phyloP scores from a whole-genome alignment of 2,888 invertebrate species.

The Biston betularia region DNA sequence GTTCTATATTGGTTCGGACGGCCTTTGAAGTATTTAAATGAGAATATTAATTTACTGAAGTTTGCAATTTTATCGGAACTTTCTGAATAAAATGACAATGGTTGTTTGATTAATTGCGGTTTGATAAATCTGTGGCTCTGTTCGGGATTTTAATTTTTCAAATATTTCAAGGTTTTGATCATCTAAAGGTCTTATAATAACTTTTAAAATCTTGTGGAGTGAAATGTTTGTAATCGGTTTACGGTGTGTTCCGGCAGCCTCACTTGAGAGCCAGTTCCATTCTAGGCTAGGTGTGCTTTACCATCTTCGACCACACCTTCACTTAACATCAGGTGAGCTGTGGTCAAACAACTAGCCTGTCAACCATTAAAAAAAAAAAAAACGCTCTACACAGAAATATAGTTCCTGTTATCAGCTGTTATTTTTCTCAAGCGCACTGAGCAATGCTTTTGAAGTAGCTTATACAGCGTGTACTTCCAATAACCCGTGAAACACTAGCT shows the following conservation, averaged over 20 bases:
- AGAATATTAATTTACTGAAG: slow-evolving; percentile 10
- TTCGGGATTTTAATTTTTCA: not conserved
- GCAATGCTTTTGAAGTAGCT: slow-evolving; percentile 25
- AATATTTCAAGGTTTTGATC: too few species aligned
- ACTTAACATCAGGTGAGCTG: too few species aligned
- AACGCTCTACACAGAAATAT: slow-evolving; percentile 29
- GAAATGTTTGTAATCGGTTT: too few species aligned
- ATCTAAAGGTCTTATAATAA: too few species aligned
- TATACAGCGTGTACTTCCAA: slow-evolving; percentile 14
- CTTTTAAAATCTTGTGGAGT: too few species aligned
- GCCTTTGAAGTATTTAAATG: slow-evolving; percentile 24
- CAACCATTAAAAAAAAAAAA: too few species aligned
- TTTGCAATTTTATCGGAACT: not conserved
- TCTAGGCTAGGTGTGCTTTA: too few species aligned
- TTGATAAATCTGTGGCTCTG: not conserved
- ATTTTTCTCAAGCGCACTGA: slow-evolving; percentile 8
- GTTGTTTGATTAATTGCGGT: not conserved
- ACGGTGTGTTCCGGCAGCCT: too few species aligned
- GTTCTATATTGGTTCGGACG: slow-evolving; percentile 7
- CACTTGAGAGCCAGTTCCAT: too few species aligned
- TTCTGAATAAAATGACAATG: not conserved
- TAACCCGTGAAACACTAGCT: slow-evolving; percentile 9
- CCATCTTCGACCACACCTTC: too few species aligned
- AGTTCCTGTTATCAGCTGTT: slow-evolving; percentile 29
- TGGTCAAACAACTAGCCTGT: too few species aligned